Base-by-base conservation (phyloP, 2,113 vertebrate species). In the Phaethon lepturus region DNA sequence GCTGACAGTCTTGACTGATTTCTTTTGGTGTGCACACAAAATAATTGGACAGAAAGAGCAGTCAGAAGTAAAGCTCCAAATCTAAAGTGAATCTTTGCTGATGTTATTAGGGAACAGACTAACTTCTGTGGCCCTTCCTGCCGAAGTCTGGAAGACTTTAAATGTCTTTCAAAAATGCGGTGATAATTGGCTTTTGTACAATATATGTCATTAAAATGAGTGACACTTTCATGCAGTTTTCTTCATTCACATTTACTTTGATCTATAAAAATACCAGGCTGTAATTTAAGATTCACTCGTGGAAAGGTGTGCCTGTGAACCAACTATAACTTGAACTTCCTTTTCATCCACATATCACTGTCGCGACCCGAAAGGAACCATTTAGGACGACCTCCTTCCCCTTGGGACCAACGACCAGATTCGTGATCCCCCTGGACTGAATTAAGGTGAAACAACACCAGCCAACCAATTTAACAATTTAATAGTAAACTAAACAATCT, bases 1-100 rank as follows among this genome's bases (percentile, higher is more conserved):
- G 77, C 85, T 97, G 97, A 93, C 94, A 96, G 88, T 89, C 95
- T 95, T 95, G 67, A 98, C 73, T 96, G 95, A 98, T 97, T 97
- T 97, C 86, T 67, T 98, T 95, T 81, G 93, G 78, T 93, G 75
- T 40, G 42, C 82, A 35, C 82, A 94, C 33, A 91, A 86, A 97
- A 95, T 88, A 96, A 72, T 94, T 85, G 59, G 88, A 92, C 33
- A 97, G 89, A 85, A 97, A 89, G 14, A 75, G 45, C 44, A 95
- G 66, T 88, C 44, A 90, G 33, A 93, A 83, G 71, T 76, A 96
- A 81, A 88, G 14, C 16, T 53, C 62, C 35, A 79, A 92, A 63
- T 47, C 75, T 84, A 73, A 95, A 97, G 68, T 87, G 90, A 94
- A 71, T 91, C 58, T 89, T 94, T 89, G 26, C 52, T 90, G 44